Percentiles rank a stretch among this genome's conserved stretches.
Evolutionary conservation across 2,888 invertebrate species (phyloP).

Genomic region (Pseudococcus viburni): DNA sequence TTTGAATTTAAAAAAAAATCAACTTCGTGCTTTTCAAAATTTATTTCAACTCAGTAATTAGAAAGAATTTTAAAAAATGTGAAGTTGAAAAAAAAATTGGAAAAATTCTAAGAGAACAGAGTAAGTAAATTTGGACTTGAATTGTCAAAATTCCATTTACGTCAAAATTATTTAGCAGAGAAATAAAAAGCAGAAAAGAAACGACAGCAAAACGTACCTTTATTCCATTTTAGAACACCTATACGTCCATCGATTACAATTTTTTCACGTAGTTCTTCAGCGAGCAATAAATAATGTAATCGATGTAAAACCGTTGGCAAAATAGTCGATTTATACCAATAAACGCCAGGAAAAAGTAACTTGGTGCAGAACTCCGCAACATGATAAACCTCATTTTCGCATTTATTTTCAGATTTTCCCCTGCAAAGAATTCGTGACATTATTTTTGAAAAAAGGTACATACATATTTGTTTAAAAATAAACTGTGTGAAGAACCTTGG

Average conservation of each 20-base stretch:
- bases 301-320: constrained; percentile 90
- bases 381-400: background rate
- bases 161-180: too few species aligned
- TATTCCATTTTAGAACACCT: background rate
- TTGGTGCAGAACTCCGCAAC: constrained; percentile 86
- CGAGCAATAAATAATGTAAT: constrained; percentile 79
- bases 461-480: background rate
- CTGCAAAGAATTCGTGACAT: background rate
- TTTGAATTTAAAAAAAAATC: too few species aligned
- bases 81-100: too few species aligned
- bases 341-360: constrained; percentile 79
- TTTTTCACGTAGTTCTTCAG: constrained; percentile 79
- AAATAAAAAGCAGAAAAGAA: too few species aligned
- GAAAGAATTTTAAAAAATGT: too few species aligned
- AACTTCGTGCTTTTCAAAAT: too few species aligned
- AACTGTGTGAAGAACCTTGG: constrained; percentile 71
- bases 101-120: too few species aligned
- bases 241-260: constrained; percentile 71
- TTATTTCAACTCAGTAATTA: too few species aligned
- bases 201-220: background rate
- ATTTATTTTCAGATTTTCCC: constrained; percentile 16
- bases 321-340: constrained; percentile 89
- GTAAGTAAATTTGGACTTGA: too few species aligned
- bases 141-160: too few species aligned
- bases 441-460: too few species aligned